Evolutionary conservation across 2,113 vertebrate genomes (phyloP).

Genomic region (Gila orcuttii): DNA sequence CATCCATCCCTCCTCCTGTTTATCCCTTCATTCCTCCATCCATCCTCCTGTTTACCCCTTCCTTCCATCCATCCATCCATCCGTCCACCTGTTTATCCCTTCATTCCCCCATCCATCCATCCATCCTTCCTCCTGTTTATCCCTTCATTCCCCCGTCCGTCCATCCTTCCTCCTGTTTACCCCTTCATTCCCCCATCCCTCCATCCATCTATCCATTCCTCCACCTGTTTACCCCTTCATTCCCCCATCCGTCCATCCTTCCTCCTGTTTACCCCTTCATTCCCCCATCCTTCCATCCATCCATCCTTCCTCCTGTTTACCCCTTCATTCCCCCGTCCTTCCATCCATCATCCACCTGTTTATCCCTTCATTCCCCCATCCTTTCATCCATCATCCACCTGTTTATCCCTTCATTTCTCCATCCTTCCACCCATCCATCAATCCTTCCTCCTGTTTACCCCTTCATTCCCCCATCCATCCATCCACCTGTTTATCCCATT

Average conservation of each 20-base stretch:
- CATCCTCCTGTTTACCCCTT: not conserved
- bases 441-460: not conserved
- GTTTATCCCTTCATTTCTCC: not conserved
- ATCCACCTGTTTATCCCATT: not conserved
- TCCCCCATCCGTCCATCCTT: not conserved
- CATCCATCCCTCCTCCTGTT: too few species aligned
- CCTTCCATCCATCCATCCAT: not conserved
- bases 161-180: too few species aligned
- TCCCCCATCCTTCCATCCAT: too few species aligned
- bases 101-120: not conserved
- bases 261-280: too few species aligned
- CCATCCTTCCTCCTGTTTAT: not conserved
- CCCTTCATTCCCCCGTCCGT: not conserved
- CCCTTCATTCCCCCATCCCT: too few species aligned
- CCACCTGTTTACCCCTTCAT: not conserved
- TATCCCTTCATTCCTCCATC: not conserved
- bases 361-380: too few species aligned
- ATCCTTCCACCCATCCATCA: not conserved
- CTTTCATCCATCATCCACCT: rapidly evolving
- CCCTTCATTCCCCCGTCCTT: not conserved
- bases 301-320: too few species aligned
- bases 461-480: not conserved
- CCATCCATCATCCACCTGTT: not conserved
- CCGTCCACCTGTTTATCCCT: not conserved
- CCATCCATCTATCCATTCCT: not conserved